phyloP scores from a whole-genome alignment of 2,888 invertebrate species.

The Onchidella celtica region DNA sequence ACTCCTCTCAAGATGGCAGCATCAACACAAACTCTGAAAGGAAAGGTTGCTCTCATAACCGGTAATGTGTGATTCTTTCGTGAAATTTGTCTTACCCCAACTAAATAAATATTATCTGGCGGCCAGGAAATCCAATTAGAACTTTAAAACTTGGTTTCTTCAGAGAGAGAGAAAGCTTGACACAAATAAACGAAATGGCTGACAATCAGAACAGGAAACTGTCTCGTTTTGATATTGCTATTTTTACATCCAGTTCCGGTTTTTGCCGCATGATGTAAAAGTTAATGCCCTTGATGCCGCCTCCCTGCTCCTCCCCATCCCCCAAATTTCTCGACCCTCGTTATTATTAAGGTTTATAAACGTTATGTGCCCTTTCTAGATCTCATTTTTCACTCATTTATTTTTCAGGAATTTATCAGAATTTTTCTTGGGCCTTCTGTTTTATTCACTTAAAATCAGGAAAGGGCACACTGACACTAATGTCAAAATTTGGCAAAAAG shows the following conservation, averaged over 20 bases:
- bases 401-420: too few species aligned
- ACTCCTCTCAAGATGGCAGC: slow-evolving; percentile 60
- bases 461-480: too few species aligned
- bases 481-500: too few species aligned
- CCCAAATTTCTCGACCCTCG: too few species aligned
- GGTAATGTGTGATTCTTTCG: slow-evolving; percentile 58
- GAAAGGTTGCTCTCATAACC: slow-evolving; percentile 73
- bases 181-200: slow-evolving; percentile 46
- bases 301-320: background rate
- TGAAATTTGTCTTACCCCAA: background rate
- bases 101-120: background rate
- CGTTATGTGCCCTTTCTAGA: too few species aligned
- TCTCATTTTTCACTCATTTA: too few species aligned
- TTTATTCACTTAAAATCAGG: too few species aligned
- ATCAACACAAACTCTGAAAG: slow-evolving; percentile 60
- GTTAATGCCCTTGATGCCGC: background rate
- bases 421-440: too few species aligned
- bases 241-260: slow-evolving; percentile 25
- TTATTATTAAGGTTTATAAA: too few species aligned
- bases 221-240: slow-evolving; percentile 34
- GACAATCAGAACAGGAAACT: slow-evolving; percentile 34
- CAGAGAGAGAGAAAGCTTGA: background rate
- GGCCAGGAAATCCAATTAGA: background rate
- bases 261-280: background rate
- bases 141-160: background rate